Evolutionary conservation across 2,797 vertebrate genomes (phyloP), one percentile per base, ranked within the genome.

Genomic region (Anisognathus igniventris): DNA sequence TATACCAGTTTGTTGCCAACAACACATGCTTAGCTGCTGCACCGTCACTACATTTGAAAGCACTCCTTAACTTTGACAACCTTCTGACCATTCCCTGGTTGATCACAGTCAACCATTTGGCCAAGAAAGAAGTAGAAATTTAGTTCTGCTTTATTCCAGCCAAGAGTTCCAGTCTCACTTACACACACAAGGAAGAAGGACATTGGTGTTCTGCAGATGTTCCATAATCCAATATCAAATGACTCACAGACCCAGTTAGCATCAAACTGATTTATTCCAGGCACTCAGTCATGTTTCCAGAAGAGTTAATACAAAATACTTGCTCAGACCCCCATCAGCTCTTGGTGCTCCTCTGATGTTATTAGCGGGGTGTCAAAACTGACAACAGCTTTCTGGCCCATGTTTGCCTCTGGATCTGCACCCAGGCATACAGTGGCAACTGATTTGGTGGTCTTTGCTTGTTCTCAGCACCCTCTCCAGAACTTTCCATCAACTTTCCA

Each of bases 271-370:
- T 71, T 68, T 51, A 31, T 56, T 65, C 10, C 5, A 35, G 50
- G 11, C n/a, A 65, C 24, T 44, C 15, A 44, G 7, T 35, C 17
- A 25, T 16, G 3, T 67, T 78, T 88, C 50, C 28, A 35, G 8
- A 35, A 47, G 18, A 65, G 13, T 31, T 51, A 39, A 57, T 44
- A 20, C 14, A 58, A 47, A 62, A 35, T 17, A 73, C 76, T 92
- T 10, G 97, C 98, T 98, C 33, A 98, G 95, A 92, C 98, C 98
- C 4, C 96, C 96, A 51, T 98, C 97, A 2, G 97, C 98, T 92
- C 98, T 93, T 10, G 98, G 98, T 70, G 98, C 80, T 98, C 92
- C 74, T 98, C 98, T 0, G 98, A 98, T 81, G 88, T 98, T 78
- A 97, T 96, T 50, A 98, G 94, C 33, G 98, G 96, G 18, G 96